A percentile compares a stretch with the other conserved stretches of the same genome.
Evolutionary conservation across 1,140 invertebrate genomes (phyloP).

Genomic region (Drosophila rhopaloa): DNA sequence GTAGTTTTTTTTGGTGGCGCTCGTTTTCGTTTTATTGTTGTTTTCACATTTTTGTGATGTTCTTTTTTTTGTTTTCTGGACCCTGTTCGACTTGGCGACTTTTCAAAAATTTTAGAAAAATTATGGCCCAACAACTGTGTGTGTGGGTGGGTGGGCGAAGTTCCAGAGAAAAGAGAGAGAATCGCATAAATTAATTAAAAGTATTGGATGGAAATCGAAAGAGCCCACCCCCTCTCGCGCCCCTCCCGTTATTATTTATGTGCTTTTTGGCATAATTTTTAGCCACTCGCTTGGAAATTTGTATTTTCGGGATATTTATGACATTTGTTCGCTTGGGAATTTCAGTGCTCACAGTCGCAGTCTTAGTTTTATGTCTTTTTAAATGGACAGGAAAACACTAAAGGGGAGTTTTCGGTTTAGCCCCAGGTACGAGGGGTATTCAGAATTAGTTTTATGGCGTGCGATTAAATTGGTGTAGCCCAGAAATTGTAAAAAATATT

Average conservation of each 20-base stretch:
- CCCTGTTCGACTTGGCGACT: constrained; percentile 73
- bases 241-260: constrained; percentile 62
- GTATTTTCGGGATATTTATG: constrained; percentile 60
- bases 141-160: constrained; percentile 11
- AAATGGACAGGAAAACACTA: constrained; percentile 67
- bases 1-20: constrained; percentile 48
- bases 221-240: constrained; percentile 11
- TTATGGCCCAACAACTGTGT: constrained; percentile 69
- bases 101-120: constrained; percentile 69
- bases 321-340: constrained; percentile 31
- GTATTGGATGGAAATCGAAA: constrained; percentile 18
- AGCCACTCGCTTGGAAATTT: constrained; percentile 43
- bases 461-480: background rate
- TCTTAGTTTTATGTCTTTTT: constrained; percentile 72
- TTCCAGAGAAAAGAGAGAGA: constrained; percentile 13
- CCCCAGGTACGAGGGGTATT: constrained; percentile 34
- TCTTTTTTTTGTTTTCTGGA: constrained; percentile 21
- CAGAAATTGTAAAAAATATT: background rate
- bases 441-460: constrained; percentile 7
- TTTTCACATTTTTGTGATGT: constrained; percentile 22
- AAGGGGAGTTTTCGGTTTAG: constrained; percentile 44
- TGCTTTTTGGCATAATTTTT: constrained; percentile 60
- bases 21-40: constrained; percentile 59
- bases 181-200: constrained; percentile 75
- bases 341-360: constrained; percentile 6